Base-by-base conservation (phyloP, 2,113 vertebrate genomes). In the Cairina moschata region DNA sequence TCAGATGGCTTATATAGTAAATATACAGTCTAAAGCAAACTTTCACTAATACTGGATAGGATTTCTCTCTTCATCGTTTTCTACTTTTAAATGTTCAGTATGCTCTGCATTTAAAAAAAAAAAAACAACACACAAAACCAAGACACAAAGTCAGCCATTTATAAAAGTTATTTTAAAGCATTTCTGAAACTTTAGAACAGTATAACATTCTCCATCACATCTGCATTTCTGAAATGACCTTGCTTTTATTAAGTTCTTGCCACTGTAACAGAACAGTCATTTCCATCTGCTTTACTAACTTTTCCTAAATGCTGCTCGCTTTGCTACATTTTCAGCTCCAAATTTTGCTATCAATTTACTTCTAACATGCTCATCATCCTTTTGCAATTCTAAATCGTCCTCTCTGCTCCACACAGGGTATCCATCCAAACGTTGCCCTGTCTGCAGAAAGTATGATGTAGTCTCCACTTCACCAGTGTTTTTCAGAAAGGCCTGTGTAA, bases 401-500 rank as follows among this genome's bases (percentile, higher is more conserved):
- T 97, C 97, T 67, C 95, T 96, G 89, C 78, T 98, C 98, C 98
- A 98, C 26, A 98, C 77, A 29, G 98, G 98, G 58, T 96, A 97
- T 3, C 98, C 98, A 50, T 98, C 98, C n/a, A 92, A 63, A 46
- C 98, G 97, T 59, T 71, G 97, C 36, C 98, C 98, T 1, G 90
- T 97, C 25, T 93, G 95, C 91, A 99, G 97, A 83, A 98, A 98
- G 17, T 96, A 86, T 12, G 78, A 96, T 6, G 98, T 98, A 26
- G 97, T 97, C 32, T 97, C 94, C 48, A 98, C 86, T 22, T 99
- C 98, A 58, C 99, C 99, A 0, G 97, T 99, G 94, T 98, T 98
- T 94, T 98, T 99, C 80, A 99, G 91, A 62, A 99, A 97, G 3
- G 98, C 98, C 93, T 99, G 99, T 59, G 98, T 99, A 40, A 99